phyloP scores from a whole-genome alignment of 1,140 invertebrate species.

The Philotrypesis tridentata region DNA sequence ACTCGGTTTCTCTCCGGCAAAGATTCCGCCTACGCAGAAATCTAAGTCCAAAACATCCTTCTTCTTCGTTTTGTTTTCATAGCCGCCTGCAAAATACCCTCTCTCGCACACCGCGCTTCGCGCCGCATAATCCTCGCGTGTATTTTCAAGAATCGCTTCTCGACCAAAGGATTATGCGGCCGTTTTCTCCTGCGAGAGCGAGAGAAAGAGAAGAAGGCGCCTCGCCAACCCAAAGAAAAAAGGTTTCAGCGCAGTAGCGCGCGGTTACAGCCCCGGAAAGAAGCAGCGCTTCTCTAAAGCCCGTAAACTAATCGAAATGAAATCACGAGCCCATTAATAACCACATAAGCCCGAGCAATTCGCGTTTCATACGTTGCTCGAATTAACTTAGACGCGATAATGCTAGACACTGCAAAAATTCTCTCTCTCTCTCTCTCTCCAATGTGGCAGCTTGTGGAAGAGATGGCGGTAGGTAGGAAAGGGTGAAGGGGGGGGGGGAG shows the following conservation, averaged over 20 bases:
- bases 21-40: background rate
- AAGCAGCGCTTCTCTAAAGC: background rate
- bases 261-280: too few species aligned
- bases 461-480: background rate
- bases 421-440: background rate
- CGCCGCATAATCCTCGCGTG: background rate
- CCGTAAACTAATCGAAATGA: conserved; percentile 30
- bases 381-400: conserved; percentile 36
- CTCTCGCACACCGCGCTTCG: background rate
- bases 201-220: background rate
- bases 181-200: background rate
- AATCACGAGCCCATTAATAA: conserved; percentile 35
- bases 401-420: background rate
- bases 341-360: background rate
- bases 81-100: background rate
- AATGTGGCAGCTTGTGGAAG: too few species aligned
- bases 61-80: background rate
- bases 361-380: background rate
- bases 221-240: too few species aligned
- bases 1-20: background rate
- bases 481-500: background rate
- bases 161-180: background rate
- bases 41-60: background rate
- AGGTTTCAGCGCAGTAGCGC: too few species aligned
- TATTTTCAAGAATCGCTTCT: background rate